Evolutionary conservation across 2,797 vertebrate species (phyloP).

Genomic region (Pachyuromys duprasi): DNA sequence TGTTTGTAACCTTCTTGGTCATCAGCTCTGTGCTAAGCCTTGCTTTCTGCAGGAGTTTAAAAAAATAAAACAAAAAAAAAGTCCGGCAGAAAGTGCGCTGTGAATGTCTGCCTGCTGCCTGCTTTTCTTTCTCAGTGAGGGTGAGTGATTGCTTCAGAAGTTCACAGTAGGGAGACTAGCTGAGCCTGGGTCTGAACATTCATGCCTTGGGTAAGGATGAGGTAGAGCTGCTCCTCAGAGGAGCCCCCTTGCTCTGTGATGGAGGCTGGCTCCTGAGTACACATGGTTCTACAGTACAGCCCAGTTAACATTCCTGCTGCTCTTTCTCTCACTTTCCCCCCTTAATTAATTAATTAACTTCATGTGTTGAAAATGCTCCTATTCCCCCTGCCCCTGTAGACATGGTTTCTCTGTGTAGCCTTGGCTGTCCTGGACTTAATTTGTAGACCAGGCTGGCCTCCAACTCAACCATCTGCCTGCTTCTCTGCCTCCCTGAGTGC

Average conservation of each 20-base stretch:
- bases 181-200: background rate
- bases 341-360: background rate
- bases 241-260: background rate
- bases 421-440: no score
- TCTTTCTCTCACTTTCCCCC: background rate
- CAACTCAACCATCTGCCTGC: no score
- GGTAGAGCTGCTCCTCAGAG: background rate
- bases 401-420: no score
- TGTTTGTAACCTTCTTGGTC: background rate
- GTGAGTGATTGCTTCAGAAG: background rate
- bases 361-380: background rate
- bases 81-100: background rate
- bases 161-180: background rate
- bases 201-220: background rate
- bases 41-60: background rate
- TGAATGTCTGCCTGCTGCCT: background rate
- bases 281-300: background rate
- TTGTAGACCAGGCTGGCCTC: no score
- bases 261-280: accelerated
- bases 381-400: no score
- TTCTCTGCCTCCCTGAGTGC: no score
- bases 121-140: background rate
- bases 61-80: background rate
- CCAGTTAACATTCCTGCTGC: background rate
- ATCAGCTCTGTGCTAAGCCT: background rate